These are phyloP conservation scores for Haliaeetus leucogaster DNA, from an alignment of 2,113 vertebrate species.

Conservation along the genomic window DNA sequence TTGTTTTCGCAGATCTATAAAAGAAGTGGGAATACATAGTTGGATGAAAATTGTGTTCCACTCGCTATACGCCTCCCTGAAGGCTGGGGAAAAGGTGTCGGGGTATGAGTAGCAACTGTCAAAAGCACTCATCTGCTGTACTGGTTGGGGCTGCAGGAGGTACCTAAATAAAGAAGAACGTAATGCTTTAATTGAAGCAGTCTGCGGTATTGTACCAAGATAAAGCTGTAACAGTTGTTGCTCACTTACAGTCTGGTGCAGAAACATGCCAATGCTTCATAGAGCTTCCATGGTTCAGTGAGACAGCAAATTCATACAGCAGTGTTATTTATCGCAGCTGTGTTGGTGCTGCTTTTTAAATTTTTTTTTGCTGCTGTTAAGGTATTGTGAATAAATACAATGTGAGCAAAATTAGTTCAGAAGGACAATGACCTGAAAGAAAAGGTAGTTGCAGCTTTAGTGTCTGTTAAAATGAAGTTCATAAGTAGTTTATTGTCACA, in stretches of 20 bases:
- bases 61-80: accelerated
- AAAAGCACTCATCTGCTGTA: neutral
- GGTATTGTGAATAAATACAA: neutral
- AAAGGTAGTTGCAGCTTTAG: neutral
- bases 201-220: neutral
- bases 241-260: neutral
- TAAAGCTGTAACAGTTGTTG: neutral
- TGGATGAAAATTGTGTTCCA: neutral
- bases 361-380: neutral
- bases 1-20: neutral
- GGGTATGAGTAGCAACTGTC: neutral
- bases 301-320: neutral
- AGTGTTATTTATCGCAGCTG: neutral
- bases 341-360: neutral
- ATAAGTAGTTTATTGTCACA: neutral
- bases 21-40: neutral
- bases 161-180: neutral
- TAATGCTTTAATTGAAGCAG: neutral
- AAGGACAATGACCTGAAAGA: neutral
- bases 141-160: neutral
- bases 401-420: neutral
- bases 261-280: neutral
- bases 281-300: neutral
- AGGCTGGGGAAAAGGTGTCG: neutral
- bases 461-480: neutral